Base-by-base conservation (phyloP, 2,888 invertebrate genomes). In the Calephelis perditalis region DNA sequence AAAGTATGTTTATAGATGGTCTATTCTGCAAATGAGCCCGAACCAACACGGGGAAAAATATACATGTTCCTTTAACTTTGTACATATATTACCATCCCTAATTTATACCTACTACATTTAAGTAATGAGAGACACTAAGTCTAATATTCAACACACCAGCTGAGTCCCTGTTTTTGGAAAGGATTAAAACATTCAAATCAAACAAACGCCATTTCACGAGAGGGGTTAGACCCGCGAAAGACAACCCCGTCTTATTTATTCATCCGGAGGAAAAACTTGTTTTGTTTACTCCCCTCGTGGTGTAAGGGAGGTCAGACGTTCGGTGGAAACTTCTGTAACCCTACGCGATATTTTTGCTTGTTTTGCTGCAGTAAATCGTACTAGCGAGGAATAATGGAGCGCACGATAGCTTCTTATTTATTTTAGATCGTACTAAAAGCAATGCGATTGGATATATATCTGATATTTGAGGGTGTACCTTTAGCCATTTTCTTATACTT, bases 171-270 rank as follows among this genome's bases (percentile, higher is more conserved):
- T 80, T 78, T 76, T 74, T 68, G 70, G 75, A 85, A 86, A 86
- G 86, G 89, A 88, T 88, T 89, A 87, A 85, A 88, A 86, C 84
- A 88, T 89, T 87, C 86, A 87, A 89, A 88, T 88, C 85, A 86
- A 86, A 86, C 82, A 83, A 83, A 81, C 75, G 74, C 72, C 74
- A 75, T 82, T 81, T 76, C 71, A 76, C 75, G 77, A 75, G 76
- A 78, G 79, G 85, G 83, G 82, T 77, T 77, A 72, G 76, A 73
- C 82, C 84, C 81, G 77, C 69, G 67, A 68, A 71, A 68, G 75
- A 74, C 82, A 76, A 82, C 86, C 86, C 81, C 76, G 78, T 82
- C 86, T 89, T 88, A 87, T 88, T 89, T 90, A 90, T 90, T 89
- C 86, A 89, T 88, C 84, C 78, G 82, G 76, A 79, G 82, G 84